Evolutionary conservation across 92 coral and sea anemone genomes (phyloP).

Genomic region (Zoanthus gigantus): DNA sequence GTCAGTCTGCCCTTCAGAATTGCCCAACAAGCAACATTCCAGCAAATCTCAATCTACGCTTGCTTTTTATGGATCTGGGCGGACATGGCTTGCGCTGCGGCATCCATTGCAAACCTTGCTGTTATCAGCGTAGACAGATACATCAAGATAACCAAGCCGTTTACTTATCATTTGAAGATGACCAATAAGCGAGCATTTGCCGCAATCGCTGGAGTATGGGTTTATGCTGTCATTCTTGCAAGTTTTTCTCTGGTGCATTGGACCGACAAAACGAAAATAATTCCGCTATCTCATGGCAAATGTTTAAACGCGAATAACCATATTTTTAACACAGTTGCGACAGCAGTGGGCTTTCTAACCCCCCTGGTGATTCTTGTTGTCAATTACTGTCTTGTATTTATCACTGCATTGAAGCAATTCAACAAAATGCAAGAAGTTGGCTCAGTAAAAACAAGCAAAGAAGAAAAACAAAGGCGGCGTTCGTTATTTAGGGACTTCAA

Average conservation of each 20-base stretch:
- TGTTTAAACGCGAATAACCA: conserved; percentile 70
- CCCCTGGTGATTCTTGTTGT: conserved; percentile 81
- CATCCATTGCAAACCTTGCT: conserved; percentile 91
- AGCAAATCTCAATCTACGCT: conserved; percentile 51
- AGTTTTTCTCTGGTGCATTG: conserved; percentile 69
- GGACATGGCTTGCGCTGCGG: conserved; percentile 93
- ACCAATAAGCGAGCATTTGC: conserved; percentile 76
- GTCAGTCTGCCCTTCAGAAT: conserved; percentile 79
- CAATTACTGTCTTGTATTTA: conserved; percentile 81
- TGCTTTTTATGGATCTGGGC: conserved; percentile 90
- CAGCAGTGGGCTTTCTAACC: conserved; percentile 81
- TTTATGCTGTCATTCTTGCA: conserved; percentile 76
- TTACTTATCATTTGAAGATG: conserved; percentile 78
- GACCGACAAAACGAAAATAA: conserved; percentile 52
- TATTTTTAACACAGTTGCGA: conserved; percentile 92
- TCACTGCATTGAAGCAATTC: conserved; percentile 89
- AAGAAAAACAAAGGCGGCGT: conserved; percentile 69
- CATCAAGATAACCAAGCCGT: conserved; percentile 96
- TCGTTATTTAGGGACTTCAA: conserved; percentile 81
- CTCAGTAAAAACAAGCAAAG: conserved; percentile 48
- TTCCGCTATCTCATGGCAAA: not conserved
- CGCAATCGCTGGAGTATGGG: conserved; percentile 85
- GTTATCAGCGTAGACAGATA: conserved; percentile 93
- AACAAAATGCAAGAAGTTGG: conserved; percentile 76
- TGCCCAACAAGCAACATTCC: conserved; percentile 62